Conservation (phyloP, 2,797 vertebrate genomes). For the Pogoniulus pusillus region DNA sequence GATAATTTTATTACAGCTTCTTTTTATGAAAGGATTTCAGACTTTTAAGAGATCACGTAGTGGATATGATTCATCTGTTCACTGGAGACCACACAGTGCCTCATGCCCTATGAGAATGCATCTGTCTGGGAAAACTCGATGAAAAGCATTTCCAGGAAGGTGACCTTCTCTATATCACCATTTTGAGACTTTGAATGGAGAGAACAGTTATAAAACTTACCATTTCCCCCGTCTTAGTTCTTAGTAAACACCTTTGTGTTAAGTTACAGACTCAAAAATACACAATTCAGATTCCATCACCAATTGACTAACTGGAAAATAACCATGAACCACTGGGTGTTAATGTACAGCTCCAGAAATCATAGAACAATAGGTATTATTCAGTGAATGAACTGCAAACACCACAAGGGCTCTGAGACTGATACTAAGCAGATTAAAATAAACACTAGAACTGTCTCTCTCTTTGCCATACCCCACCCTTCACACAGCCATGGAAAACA, state of each 20-base stretch:
- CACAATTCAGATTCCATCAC: neutral
- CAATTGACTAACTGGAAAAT: neutral
- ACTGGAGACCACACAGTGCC: neutral
- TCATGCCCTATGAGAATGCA: neutral
- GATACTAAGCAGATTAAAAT: neutral
- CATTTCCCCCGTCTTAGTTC: neutral
- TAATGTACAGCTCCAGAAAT: neutral
- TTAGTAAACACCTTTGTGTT: neutral
- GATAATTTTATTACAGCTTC: neutral
- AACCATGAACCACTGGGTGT: too few species aligned
- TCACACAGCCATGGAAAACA: neutral
- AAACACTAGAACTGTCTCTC: rapidly evolving
- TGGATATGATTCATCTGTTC: neutral
- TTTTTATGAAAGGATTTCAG: neutral
- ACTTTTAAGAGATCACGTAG: neutral
- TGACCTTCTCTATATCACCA: neutral
- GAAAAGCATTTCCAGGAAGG: neutral
- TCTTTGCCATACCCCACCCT: neutral
- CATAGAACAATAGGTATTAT: neutral
- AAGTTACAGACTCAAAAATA: neutral
- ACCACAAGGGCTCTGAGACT: neutral
- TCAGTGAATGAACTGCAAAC: neutral
- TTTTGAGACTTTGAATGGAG: neutral
- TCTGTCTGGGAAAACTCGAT: neutral
- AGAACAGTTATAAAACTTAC: neutral